These are phyloP conservation scores for Pandemis corylana DNA, from an alignment of 2,888 invertebrate species.

Conservation along the genomic window DNA sequence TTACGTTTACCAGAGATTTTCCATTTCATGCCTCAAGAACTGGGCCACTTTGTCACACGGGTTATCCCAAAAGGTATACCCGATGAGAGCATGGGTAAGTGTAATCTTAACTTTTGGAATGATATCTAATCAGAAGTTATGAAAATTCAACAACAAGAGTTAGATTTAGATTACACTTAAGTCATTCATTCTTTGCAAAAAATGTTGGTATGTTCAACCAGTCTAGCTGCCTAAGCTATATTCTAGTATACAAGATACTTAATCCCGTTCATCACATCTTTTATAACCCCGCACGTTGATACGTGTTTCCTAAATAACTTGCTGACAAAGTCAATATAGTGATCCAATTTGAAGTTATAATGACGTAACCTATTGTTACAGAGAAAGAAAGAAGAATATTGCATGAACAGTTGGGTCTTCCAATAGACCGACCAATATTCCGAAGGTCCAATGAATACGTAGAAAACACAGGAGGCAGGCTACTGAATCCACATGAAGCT, in stretches of 20 bases:
- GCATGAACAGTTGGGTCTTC: slow-evolving; percentile 89
- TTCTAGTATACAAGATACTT: no score
- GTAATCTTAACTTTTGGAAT: background rate
- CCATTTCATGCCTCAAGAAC: slow-evolving; percentile 89
- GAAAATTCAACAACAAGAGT: background rate
- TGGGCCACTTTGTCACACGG: slow-evolving; percentile 91
- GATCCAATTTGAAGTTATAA: no score
- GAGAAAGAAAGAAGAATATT: slow-evolving; percentile 87
- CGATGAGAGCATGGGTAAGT: slow-evolving; percentile 89
- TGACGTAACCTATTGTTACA: slow-evolving; percentile 55
- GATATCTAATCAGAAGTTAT: background rate
- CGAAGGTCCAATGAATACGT: slow-evolving; percentile 88
- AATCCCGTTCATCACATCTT: no score
- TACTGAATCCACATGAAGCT: slow-evolving; percentile 91
- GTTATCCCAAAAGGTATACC: slow-evolving; percentile 87
- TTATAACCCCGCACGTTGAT: no score
- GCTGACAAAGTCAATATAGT: no score
- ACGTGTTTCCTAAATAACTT: no score
- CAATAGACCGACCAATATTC: slow-evolving; percentile 89
- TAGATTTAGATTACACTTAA: background rate
- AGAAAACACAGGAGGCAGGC: slow-evolving; percentile 81
- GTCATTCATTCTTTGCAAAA: background rate
- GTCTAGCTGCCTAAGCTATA: no score
- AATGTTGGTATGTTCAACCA: background rate
- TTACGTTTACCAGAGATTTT: slow-evolving; percentile 87